Percentiles rank a stretch among this genome's conserved stretches.
These are phyloP conservation scores for Trichogramma pretiosum DNA, from an alignment of 1,140 invertebrate genomes.

Conservation along the genomic window DNA sequence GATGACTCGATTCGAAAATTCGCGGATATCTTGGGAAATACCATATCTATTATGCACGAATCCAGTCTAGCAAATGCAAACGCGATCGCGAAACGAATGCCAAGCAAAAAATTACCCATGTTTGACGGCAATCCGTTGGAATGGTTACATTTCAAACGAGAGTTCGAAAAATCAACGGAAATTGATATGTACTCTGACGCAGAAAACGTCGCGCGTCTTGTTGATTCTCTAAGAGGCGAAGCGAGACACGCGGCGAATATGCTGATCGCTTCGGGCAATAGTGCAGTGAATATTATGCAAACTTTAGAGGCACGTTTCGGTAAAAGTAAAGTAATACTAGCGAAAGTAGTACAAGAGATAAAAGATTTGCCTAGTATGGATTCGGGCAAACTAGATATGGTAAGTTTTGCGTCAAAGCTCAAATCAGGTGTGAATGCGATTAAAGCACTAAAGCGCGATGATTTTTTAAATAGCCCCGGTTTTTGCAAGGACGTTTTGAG, in stretches of 20 bases:
- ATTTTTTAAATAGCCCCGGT: too few relatives aligned
- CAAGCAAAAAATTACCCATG: background rate
- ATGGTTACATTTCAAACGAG: conserved; percentile 2
- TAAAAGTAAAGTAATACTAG: background rate
- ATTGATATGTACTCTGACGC: background rate
- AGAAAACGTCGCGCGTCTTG: background rate
- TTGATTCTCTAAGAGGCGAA: conserved; percentile 1
- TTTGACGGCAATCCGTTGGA: conserved; percentile 4
- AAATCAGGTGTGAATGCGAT: background rate
- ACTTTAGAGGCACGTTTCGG: background rate
- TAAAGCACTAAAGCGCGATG: background rate
- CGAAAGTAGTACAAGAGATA: background rate
- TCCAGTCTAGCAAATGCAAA: too few relatives aligned
- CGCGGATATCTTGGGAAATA: too few relatives aligned
- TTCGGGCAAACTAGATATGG: background rate
- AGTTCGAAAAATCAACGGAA: background rate
- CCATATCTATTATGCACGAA: too few relatives aligned
- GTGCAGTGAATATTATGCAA: background rate
- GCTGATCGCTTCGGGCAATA: background rate
- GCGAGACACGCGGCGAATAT: background rate
- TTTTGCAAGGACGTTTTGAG: too few relatives aligned
- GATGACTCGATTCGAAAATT: too few relatives aligned
- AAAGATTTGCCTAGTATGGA: conserved; percentile 1
- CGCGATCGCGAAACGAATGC: too few relatives aligned
- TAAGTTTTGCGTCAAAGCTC: background rate